Conservation (phyloP, 2,888 invertebrate species). For the Therioaphis trifolii region DNA sequence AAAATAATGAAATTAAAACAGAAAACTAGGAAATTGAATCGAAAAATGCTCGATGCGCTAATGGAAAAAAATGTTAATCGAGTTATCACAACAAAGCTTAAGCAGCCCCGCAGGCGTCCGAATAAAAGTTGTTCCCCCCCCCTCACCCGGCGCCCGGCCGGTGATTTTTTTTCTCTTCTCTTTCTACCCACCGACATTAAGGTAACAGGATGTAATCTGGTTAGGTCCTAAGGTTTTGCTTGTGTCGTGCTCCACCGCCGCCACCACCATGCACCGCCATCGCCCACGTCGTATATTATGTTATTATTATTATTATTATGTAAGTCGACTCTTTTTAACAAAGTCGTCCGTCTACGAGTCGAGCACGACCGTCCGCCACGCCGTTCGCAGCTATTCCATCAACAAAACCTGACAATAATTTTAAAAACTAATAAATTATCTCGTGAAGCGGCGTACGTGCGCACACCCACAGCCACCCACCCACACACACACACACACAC, state of each 20-base stretch:
- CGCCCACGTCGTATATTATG: not conserved
- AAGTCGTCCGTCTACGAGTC: not conserved
- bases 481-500: too few species aligned
- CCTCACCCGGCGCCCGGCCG: not conserved
- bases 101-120: slow-evolving; percentile 2
- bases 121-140: slow-evolving; percentile 11
- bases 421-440: slow-evolving; percentile 12
- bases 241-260: not conserved
- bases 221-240: slow-evolving; percentile 44
- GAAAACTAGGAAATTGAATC: slow-evolving; percentile 51
- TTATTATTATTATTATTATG: too few species aligned
- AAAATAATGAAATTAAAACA: slow-evolving; percentile 51
- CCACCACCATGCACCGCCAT: not conserved
- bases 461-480: not conserved
- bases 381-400: not conserved
- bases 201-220: slow-evolving; percentile 37
- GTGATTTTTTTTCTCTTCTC: slow-evolving; percentile 21
- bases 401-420: too few species aligned
- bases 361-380: not conserved
- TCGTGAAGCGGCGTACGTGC: not conserved
- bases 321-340: not conserved
- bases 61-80: slow-evolving; percentile 60
- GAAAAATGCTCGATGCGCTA: slow-evolving; percentile 50
- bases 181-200: slow-evolving; percentile 9
- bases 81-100: slow-evolving; percentile 52